These are phyloP conservation scores for Eulemur rubriventer DNA, from an alignment of 2,797 vertebrate genomes.

Conservation along the genomic window DNA sequence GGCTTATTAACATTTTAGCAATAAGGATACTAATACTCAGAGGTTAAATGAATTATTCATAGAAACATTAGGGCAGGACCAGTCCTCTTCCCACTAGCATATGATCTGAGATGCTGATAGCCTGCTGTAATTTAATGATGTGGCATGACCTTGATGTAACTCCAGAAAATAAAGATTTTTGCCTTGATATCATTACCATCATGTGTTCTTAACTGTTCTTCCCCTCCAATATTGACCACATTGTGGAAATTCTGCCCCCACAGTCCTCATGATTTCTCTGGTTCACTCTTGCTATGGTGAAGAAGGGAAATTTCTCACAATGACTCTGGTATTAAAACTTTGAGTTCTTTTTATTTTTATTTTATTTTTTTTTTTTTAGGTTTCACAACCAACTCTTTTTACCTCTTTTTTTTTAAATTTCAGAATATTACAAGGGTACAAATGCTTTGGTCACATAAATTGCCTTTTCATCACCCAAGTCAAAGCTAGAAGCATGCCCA, in stretches of 20 bases:
- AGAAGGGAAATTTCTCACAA: not conserved
- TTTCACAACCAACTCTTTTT: not conserved
- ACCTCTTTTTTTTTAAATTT: not conserved
- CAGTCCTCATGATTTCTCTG: not conserved
- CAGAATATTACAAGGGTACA: too few species aligned
- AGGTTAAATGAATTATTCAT: not conserved
- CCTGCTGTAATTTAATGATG: not conserved
- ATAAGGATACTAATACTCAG: not conserved
- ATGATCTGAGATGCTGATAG: not conserved
- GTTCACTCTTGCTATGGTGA: not conserved
- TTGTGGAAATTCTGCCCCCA: not conserved
- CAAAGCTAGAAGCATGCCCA: too few species aligned
- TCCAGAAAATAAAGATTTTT: not conserved
- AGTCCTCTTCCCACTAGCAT: not conserved
- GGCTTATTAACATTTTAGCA: not conserved
- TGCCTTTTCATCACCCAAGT: too few species aligned
- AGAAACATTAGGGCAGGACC: not conserved
- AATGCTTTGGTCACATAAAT: too few species aligned
- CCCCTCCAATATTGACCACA: not conserved
- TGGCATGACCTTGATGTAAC: not conserved
- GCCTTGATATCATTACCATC: not conserved
- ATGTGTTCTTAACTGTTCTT: not conserved
- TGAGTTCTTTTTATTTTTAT: not conserved
- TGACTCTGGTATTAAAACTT: not conserved
- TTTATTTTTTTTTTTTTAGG: not conserved